phyloP scores from a whole-genome alignment of 1,140 invertebrate genomes.

The Zaprionus nigranus region DNA sequence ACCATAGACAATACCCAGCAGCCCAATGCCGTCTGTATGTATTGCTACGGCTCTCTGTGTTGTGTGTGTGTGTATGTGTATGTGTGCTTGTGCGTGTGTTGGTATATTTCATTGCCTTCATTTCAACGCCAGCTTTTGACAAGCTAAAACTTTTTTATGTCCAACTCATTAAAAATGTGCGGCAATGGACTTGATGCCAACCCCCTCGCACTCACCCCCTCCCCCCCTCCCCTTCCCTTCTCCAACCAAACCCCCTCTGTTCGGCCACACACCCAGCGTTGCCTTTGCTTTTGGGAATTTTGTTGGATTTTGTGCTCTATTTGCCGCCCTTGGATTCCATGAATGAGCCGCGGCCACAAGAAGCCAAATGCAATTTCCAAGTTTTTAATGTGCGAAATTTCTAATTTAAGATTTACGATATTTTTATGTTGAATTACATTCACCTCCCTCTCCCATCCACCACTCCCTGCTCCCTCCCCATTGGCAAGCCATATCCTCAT shows the following conservation, averaged over 20 bases:
- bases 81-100: conserved; percentile 17
- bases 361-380: conserved; percentile 81
- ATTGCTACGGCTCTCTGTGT: not conserved
- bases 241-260: conserved; percentile 1
- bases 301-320: conserved; percentile 41
- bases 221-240: too few relatives aligned
- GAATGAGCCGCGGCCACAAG: conserved; percentile 40
- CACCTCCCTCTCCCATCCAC: not conserved
- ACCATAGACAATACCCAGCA: conserved; percentile 56
- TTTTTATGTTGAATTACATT: conserved; percentile 82
- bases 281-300: conserved; percentile 56
- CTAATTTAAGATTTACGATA: conserved; percentile 83
- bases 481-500: not conserved
- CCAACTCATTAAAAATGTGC: conserved; percentile 82
- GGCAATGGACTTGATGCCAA: conserved; percentile 71
- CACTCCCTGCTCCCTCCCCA: not conserved
- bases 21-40: conserved; percentile 1
- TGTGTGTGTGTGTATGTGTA: conserved; percentile 10
- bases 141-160: conserved; percentile 81
- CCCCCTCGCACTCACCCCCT: conserved; percentile 7
- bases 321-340: conserved; percentile 18
- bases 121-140: conserved; percentile 76
- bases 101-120: conserved; percentile 70
- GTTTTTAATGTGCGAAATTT: conserved; percentile 83
- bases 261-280: not conserved